phyloP scores from a whole-genome alignment of 2,113 vertebrate species.

The Pteruthius melanotis region DNA sequence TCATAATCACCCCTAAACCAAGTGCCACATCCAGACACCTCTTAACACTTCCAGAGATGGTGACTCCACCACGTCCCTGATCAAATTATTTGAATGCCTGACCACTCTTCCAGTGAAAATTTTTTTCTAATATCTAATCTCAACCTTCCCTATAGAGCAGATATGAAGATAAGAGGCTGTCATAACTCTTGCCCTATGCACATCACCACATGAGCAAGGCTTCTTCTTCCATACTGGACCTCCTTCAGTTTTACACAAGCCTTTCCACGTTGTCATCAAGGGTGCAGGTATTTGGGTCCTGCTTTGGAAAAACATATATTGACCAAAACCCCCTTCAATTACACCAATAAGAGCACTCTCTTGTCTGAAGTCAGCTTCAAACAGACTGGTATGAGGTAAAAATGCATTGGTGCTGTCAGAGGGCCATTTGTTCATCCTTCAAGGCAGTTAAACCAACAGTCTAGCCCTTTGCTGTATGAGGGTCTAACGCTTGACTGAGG shows the following conservation, averaged over 20 bases:
- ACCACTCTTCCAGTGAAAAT: neutral
- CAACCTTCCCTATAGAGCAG: neutral
- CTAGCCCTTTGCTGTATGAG: neutral
- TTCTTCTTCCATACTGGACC: neutral
- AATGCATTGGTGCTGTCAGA: neutral
- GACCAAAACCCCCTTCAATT: neutral
- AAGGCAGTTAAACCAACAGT: neutral
- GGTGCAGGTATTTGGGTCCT: neutral
- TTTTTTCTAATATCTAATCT: neutral
- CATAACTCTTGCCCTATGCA: neutral
- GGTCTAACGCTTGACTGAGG: neutral
- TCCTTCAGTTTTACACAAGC: neutral
- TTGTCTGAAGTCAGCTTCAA: neutral
- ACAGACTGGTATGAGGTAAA: neutral
- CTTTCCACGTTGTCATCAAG: neutral
- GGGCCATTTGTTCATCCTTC: neutral
- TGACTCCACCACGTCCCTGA: rapidly evolving
- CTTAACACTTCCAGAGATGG: neutral
- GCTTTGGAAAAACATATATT: neutral
- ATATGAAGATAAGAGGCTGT: neutral
- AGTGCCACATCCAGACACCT: neutral
- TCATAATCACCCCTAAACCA: neutral
- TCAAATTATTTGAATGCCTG: neutral
- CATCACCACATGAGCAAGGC: neutral
- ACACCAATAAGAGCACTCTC: neutral